Base-by-base conservation (phyloP, 2,888 invertebrate genomes). In the Apeira syringaria region DNA sequence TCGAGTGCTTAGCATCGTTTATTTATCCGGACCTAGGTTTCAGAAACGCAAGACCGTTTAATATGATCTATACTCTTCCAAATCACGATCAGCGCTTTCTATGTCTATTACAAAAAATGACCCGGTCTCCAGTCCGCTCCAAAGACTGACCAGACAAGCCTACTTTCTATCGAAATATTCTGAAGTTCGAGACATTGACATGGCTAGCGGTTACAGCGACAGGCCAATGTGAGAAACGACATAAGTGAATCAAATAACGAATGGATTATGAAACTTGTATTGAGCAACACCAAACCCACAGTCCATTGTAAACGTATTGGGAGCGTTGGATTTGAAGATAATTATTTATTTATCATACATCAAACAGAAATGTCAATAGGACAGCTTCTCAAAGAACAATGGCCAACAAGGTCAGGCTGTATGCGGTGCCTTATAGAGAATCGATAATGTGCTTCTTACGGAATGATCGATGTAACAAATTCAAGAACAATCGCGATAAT, bases 281-380 rank as follows among this genome's bases (percentile, higher is more conserved):
- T 82, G 78, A 69, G 80, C 63, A 83, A 86, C 58, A 50, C 32
- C 46, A 80, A 74, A 70, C 76, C 76, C 74, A 76, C 82, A 66
- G 76, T 76, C 81, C 79, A 78, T 80, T 81, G 84, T 80, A 75
- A 70, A 63, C 64, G 56, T 68, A 75, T 68, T 74, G 72, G 60
- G 69, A 74, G 64, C 61, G 56, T 61, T 56, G 59, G 53, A 53
- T 59, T 61, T 66, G 69, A 75, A 74, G 66, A 73, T 67, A n/a
- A 80, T 80, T 79, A 68, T 62, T 58, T 57, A 57, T 61, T 64
- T 61, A 64, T 66, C 59, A 56, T 61, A 65, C 64, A 73, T 74
- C 72, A 66, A 64, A 61, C 54, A 61, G 59, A 64, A 63, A 60
- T 61, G 58, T 48, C 61, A 57, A 51, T 58, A 57, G 52, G 52